phyloP scores from a whole-genome alignment of 2,113 vertebrate species.

The Muntiacus reevesi region DNA sequence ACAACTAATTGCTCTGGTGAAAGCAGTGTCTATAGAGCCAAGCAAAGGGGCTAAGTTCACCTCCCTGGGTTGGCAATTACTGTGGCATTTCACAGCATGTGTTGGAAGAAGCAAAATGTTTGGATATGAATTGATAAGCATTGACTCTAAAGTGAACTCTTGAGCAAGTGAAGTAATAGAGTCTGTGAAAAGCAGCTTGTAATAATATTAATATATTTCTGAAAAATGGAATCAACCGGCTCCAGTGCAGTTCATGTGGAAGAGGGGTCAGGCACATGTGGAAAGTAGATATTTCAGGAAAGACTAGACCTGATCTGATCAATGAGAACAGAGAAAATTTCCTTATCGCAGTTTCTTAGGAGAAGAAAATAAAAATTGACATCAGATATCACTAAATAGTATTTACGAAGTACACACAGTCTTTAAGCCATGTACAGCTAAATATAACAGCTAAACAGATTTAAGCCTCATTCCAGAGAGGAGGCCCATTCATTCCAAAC shows the following conservation, averaged over 20 bases:
- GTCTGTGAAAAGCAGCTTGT: neutral
- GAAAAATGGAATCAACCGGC: neutral
- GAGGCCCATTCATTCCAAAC: neutral
- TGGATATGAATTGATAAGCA: neutral
- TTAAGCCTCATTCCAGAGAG: neutral
- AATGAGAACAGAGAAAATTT: neutral
- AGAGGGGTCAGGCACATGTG: accelerated
- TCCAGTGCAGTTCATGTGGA: neutral
- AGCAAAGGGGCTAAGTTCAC: neutral
- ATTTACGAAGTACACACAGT: neutral
- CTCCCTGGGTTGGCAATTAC: neutral
- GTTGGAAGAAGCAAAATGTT: neutral
- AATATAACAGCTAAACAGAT: neutral
- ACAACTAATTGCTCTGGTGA: neutral
- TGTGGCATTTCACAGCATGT: neutral
- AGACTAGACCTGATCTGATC: neutral
- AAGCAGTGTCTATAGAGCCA: neutral
- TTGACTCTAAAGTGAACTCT: neutral
- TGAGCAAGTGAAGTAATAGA: neutral
- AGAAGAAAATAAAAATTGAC: neutral
- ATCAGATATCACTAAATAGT: neutral
- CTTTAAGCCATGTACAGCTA: neutral
- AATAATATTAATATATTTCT: too few species aligned
- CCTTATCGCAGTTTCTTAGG: too few species aligned
- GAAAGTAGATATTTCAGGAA: neutral